Base-by-base conservation (phyloP, 2,888 invertebrate genomes). In the Oligia latruncula region DNA sequence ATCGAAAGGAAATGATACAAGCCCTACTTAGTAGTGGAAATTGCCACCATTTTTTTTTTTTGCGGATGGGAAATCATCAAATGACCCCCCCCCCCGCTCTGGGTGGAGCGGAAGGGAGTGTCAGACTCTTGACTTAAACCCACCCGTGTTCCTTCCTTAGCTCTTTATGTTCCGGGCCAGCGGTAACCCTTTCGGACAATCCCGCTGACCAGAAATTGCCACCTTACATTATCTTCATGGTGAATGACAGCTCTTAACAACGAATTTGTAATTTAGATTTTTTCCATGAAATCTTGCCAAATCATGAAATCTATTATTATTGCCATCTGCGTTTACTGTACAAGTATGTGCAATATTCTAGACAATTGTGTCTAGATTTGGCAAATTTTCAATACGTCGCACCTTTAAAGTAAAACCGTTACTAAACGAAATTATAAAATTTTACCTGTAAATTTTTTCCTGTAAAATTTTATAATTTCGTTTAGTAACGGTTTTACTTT, bases 371-470 rank as follows among this genome's bases (percentile, higher is more conserved):
- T 11, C 13, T 64, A 29, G 6, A 62, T 77, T 68, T 68, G 77
- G 67, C 52, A 67, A 23, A 77, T 77, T 60, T 60, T 76, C 77
- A 76, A 78, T 76, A 17, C 11, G n/a, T n/a, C n/a, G n/a, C n/a
- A n/a, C n/a, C n/a, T n/a, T n/a, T n/a, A n/a, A n/a, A n/a, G n/a
- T n/a, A n/a, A n/a, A n/a, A n/a, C n/a, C n/a, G n/a, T n/a, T n/a
- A n/a, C n/a, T n/a, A n/a, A n/a, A n/a, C n/a, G n/a, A n/a, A n/a
- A n/a, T n/a, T n/a, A n/a, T n/a, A n/a, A n/a, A n/a, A n/a, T n/a
- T n/a, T n/a, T n/a, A n/a, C n/a, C n/a, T n/a, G n/a, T n/a, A n/a
- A n/a, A n/a, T n/a, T n/a, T n/a, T n/a, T n/a, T n/a, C n/a, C n/a
- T n/a, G n/a, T n/a, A n/a, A n/a, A n/a, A n/a, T n/a, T n/a, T n/a